Base-by-base conservation (phyloP, 1,140 invertebrate species). In the Drosophila hydei region DNA sequence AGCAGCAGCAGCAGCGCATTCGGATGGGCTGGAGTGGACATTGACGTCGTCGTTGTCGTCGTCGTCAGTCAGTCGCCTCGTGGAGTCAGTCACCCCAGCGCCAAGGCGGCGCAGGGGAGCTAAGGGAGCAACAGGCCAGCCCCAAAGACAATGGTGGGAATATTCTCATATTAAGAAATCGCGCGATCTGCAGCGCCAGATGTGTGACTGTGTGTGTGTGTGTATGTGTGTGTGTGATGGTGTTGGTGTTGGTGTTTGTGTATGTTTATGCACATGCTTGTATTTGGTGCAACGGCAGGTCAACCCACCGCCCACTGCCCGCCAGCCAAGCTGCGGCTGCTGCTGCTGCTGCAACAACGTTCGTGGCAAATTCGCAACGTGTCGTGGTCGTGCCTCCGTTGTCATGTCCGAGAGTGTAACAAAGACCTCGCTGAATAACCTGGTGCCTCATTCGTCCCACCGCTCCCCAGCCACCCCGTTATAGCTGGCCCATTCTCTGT, bases 91-190 rank as follows among this genome's bases (percentile, higher is more conserved):
- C 56, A 72, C 72, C 62, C 50, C 65, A 42, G 54, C 54, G 63
- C 62, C 56, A 64, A 51, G 45, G 16, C 60, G 23, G 51, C n/a
- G 33, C 38, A 21, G 30, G 48, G 11, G 19, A 52, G 40, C 12
- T 36, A 18, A n/a, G 36, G 48, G 30, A 23, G 14, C 7, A 38
- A 8, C 47, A 40, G 50, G 40, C 38, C 23, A 38, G 42, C 18
- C 48, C 54, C 63, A 67, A 70, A 87, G 70, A 90, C 89, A 90
- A 90, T 90, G 87, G 89, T 90, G 89, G 87, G 89, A 90, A 90
- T 85, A 85, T 90, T 90, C 89, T 90, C 89, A 90, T 90, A 90
- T 90, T 90, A 90, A 81, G 81, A 89, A 89, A 89, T 87, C 83
- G 83, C 83, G 83, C 84, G 79, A 88, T 88, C 83, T 87, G 74